These are phyloP conservation scores for Lasioglossum calceatum DNA, from an alignment of 2,888 invertebrate genomes.

Conservation along the genomic window DNA sequence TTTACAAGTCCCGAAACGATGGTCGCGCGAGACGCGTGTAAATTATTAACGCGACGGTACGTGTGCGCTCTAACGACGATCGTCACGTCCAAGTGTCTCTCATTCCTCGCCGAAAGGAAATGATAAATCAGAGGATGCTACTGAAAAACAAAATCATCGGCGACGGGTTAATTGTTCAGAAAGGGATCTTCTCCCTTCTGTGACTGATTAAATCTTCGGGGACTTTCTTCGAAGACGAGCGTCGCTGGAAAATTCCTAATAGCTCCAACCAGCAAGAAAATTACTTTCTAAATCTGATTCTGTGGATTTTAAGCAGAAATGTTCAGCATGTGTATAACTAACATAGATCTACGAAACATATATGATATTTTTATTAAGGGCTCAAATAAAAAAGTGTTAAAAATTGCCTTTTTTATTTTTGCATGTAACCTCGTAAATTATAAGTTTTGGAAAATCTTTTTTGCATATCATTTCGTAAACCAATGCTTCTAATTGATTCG, in stretches of 20 bases:
- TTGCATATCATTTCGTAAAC: too few species aligned
- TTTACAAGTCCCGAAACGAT: constrained; percentile 24
- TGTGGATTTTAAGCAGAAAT: too few species aligned
- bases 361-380: too few species aligned
- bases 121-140: background rate
- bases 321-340: too few species aligned
- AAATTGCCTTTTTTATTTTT: too few species aligned
- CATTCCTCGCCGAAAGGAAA: background rate
- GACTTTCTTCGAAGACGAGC: background rate
- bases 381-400: too few species aligned
- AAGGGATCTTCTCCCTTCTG: background rate
- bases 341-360: too few species aligned
- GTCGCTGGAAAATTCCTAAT: background rate
- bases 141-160: background rate
- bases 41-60: constrained; percentile 44
- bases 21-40: background rate
- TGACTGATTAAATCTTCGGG: background rate
- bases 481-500: too few species aligned
- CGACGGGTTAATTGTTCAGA: background rate
- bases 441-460: too few species aligned
- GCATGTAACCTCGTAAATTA: too few species aligned
- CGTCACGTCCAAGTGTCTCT: background rate
- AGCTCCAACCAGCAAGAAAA: background rate
- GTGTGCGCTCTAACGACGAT: constrained; percentile 31
- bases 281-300: background rate